Base-by-base conservation (phyloP, 2,797 vertebrate species). In the Eidolon dupreanum region DNA sequence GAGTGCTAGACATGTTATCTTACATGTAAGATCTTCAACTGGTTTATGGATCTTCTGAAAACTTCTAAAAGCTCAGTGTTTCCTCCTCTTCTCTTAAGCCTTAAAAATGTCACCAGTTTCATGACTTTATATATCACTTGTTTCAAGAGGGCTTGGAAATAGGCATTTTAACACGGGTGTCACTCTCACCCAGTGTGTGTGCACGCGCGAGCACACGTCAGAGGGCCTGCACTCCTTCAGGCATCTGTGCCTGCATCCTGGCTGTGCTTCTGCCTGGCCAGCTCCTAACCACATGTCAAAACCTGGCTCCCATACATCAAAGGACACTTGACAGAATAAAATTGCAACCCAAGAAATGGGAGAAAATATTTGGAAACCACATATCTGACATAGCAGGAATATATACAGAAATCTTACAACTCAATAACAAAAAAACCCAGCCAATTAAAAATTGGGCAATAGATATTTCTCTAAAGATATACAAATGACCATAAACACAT, bases 381-480 rank as follows among this genome's bases (percentile, higher is more conserved):
- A 2, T 2, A 77, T 65, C 38, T 86, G 41, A 61, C 61, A 24
- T 11, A 73, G 17, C n/a, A 28, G 22, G 20, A 33, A 71, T 77
- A 59, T 41, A 59, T 55, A 55, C 73, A 26, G 43, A 74, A 61
- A 43, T 41, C 3, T 31, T 85, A 88, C 31, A 75, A 70, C 1
- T 73, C 51, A 61, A 61, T 26, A 83, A 73, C 6, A 71, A 75
- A 68, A 73, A 51, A 77, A 20, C 49, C 46, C 46, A 49, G 15
- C 49, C 26, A 61, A 38, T 59, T 59, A 70, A 70, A 59, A 57
- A 74, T 15, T 59, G 41, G 41, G 28, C 26, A 57, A 10, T 0
- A 49, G 70, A 28, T 16, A 28, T 74, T 55, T 92, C 79, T 84
- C 90, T 70, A 85, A 75, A 85, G 57, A 85, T 24, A 57, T 6